A percentile compares a stretch with the other conserved stretches of the same genome.
phyloP scores from a whole-genome alignment of 1,140 invertebrate species.

The Yoshiicerus persimilis region DNA sequence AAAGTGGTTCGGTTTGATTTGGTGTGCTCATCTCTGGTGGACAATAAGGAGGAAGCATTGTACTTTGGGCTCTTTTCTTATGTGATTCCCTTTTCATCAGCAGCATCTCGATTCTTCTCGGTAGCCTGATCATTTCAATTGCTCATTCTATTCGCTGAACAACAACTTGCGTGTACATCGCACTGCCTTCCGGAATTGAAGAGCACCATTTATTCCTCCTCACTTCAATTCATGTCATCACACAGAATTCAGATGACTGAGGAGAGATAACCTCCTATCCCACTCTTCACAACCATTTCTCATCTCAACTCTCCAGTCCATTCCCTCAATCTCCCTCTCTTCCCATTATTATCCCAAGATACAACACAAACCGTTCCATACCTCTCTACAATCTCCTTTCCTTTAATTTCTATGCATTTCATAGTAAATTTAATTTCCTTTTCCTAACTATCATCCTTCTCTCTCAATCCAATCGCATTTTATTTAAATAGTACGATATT shows the following conservation, averaged over 20 bases:
- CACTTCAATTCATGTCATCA: constrained; percentile 4
- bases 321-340: neutral
- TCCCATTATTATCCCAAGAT: neutral
- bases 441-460: too few relatives aligned
- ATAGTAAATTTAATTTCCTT: too few relatives aligned
- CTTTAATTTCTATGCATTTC: neutral
- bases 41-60: constrained; percentile 32
- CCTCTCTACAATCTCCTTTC: too few relatives aligned
- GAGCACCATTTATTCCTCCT: constrained; percentile 32
- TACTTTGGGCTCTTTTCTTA: constrained; percentile 12
- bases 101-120: too few relatives aligned
- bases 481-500: too few relatives aligned
- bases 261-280: neutral
- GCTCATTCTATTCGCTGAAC: constrained; percentile 40
- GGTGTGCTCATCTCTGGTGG: neutral
- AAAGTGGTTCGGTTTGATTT: neutral
- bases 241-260: neutral
- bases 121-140: constrained; percentile 38
- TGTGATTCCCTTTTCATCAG: constrained; percentile 40
- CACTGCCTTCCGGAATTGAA: constrained; percentile 48
- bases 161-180: neutral
- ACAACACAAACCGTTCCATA: neutral
- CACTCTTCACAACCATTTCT: neutral
- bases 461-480: too few relatives aligned
- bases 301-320: neutral